Conservation (phyloP, 2,888 invertebrate species). For the Brassicogethes aeneus region DNA sequence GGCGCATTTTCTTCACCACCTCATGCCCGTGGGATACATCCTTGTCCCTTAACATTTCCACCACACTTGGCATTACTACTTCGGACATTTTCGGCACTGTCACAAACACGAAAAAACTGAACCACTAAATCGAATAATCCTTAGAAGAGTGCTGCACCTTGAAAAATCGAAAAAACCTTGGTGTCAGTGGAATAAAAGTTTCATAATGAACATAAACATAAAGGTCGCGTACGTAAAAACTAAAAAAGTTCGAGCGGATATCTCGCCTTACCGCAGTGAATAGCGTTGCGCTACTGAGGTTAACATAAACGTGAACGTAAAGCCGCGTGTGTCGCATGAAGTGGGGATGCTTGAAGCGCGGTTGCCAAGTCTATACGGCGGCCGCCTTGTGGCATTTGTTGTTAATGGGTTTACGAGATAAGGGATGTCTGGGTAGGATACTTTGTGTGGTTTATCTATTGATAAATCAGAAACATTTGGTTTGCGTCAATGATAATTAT, state of each 20-base stretch:
- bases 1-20: slow-evolving; percentile 33
- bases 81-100: slow-evolving; percentile 1
- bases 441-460: too few relatives aligned
- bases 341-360: neutral
- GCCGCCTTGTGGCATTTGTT: too few relatives aligned
- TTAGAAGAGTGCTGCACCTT: neutral
- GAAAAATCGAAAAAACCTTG: neutral
- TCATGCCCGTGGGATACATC: slow-evolving; percentile 25
- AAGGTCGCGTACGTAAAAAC: slow-evolving; percentile 1
- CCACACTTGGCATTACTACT: neutral
- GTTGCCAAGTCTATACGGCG: neutral
- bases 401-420: too few relatives aligned
- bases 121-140: neutral
- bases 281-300: slow-evolving; percentile 2
- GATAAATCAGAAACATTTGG: too few relatives aligned
- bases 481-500: too few relatives aligned
- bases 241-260: neutral
- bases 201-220: neutral
- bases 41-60: slow-evolving; percentile 18
- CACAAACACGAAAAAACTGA: neutral
- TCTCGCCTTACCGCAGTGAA: slow-evolving; percentile 1
- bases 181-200: neutral
- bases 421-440: too few relatives aligned
- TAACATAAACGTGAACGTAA: neutral
- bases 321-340: neutral